Evolutionary conservation across 2,888 invertebrate species (phyloP).

Genomic region (Plagiodera versicolora): DNA sequence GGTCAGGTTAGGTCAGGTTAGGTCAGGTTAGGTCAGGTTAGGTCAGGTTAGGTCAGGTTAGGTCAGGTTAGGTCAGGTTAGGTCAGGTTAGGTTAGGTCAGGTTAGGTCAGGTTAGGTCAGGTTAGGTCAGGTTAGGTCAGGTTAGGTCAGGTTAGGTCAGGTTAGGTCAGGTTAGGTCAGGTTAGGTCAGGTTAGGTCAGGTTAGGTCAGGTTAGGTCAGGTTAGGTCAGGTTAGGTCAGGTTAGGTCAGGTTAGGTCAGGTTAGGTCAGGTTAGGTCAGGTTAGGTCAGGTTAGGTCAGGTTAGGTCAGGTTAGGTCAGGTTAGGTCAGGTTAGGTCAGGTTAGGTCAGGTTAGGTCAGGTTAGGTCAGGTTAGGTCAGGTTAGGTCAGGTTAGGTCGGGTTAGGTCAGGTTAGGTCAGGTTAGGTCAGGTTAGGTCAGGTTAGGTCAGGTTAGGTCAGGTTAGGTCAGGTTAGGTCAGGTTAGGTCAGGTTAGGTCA

Average conservation of each 20-base stretch:
- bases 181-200: constrained; percentile 11
- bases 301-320: constrained; percentile 12
- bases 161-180: constrained; percentile 12
- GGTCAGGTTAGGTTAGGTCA: constrained; percentile 11
- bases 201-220: constrained; percentile 11
- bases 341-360: constrained; percentile 12
- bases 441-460: constrained; percentile 3
- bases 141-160: constrained; percentile 12
- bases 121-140: constrained; percentile 12
- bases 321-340: constrained; percentile 11
- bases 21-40: constrained; percentile 12
- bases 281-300: constrained; percentile 12
- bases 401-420: constrained; percentile 12
- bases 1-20: constrained; percentile 13
- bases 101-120: constrained; percentile 12
- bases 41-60: constrained; percentile 6
- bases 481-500: constrained; percentile 8
- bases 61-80: constrained; percentile 10
- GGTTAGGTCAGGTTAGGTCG: constrained; percentile 10
- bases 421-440: constrained; percentile 9
- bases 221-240: constrained; percentile 12
- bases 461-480: constrained; percentile 7
- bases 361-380: constrained; percentile 12
- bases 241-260: constrained; percentile 12
- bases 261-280: constrained; percentile 11